phyloP scores from a whole-genome alignment of 2,113 vertebrate genomes.

The Lophochroa leadbeateri region DNA sequence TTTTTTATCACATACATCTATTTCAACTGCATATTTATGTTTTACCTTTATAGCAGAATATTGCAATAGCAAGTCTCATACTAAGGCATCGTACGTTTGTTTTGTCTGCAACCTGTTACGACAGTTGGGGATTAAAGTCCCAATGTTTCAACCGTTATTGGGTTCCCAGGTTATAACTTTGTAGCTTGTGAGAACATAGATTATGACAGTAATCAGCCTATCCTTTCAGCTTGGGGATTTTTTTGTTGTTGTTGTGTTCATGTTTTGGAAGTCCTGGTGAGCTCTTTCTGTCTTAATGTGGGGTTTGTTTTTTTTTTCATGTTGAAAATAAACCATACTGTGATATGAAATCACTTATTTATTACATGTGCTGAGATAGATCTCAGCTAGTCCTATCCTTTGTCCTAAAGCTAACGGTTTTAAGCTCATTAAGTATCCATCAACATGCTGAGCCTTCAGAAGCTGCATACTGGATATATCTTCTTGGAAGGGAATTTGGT shows the following conservation, averaged over 20 bases:
- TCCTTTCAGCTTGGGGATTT: neutral
- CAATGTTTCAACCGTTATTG: accelerated
- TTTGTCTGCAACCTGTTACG: neutral
- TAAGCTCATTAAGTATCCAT: conserved; percentile 36
- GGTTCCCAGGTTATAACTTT: neutral
- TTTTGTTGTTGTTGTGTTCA: neutral
- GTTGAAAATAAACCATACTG: neutral
- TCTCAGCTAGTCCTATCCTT: neutral
- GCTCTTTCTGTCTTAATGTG: neutral
- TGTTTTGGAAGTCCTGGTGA: neutral
- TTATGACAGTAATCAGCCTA: conserved; percentile 11
- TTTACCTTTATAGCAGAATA: neutral
- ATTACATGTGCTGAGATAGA: neutral
- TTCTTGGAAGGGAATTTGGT: neutral
- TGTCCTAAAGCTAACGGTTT: neutral
- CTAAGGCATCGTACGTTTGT: neutral
- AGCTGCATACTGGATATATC: neutral
- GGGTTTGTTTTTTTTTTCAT: neutral
- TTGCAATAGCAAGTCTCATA: neutral
- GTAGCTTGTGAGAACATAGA: neutral
- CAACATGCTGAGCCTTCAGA: neutral
- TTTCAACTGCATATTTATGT: neutral
- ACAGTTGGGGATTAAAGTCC: neutral
- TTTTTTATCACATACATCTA: neutral
- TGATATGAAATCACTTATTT: neutral